These are phyloP conservation scores for Clamator glandarius DNA, from an alignment of 2,797 vertebrate genomes.

Conservation along the genomic window DNA sequence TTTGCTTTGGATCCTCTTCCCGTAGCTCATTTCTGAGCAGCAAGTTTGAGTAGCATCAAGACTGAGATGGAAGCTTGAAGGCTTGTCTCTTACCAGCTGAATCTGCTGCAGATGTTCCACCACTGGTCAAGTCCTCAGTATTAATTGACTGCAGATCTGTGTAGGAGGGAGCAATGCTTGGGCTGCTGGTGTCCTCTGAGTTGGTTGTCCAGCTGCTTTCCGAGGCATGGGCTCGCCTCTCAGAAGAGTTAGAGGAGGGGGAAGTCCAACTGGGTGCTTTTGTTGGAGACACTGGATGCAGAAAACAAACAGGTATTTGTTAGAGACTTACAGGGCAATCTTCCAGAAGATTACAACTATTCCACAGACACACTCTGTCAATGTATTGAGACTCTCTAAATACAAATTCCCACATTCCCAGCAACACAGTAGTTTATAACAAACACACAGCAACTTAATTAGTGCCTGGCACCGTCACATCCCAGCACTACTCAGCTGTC, in stretches of 20 bases:
- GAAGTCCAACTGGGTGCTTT: slow-evolving; percentile 72
- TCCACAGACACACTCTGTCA: not conserved
- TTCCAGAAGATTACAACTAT: not conserved
- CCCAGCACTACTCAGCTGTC: not conserved
- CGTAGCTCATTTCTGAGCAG: not conserved
- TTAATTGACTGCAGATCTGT: slow-evolving; percentile 80
- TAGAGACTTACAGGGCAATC: not conserved
- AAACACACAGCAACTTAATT: not conserved
- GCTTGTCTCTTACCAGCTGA: slow-evolving; percentile 81
- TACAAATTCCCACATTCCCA: not conserved
- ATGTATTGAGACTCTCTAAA: not conserved
- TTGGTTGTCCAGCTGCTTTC: slow-evolving; percentile 86
- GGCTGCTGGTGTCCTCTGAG: slow-evolving; percentile 81
- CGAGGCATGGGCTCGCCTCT: slow-evolving; percentile 73
- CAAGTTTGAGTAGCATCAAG: not conserved
- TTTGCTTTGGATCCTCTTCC: not conserved
- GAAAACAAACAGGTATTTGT: not conserved
- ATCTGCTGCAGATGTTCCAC: slow-evolving; percentile 77
- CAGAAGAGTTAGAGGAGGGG: slow-evolving; percentile 78
- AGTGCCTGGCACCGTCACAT: not conserved
- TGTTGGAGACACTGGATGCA: slow-evolving; percentile 62
- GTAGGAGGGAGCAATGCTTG: slow-evolving; percentile 81
- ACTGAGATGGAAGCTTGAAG: not conserved
- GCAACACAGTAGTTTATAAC: not conserved
- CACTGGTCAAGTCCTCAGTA: slow-evolving; percentile 76